Percentiles rank a stretch among this genome's conserved stretches.
Conservation (phyloP, 1,140 invertebrate species). For the Mamestra configurata region DNA sequence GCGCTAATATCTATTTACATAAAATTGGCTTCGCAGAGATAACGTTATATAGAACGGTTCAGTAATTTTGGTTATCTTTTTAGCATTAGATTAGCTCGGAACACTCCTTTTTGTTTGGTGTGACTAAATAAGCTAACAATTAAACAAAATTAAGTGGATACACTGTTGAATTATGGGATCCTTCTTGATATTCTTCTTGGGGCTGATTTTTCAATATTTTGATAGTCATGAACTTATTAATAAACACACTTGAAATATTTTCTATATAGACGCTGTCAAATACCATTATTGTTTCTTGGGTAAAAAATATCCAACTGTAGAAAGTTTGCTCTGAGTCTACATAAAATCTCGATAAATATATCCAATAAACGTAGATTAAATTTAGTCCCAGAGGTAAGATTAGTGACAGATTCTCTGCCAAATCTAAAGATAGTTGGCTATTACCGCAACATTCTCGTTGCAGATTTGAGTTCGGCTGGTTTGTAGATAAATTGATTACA, state of each 20-base stretch:
- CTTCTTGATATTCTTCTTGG: no score
- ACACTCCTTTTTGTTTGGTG: no score
- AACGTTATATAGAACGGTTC: not conserved
- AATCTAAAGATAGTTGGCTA: slow-evolving; percentile 29
- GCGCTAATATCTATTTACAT: not conserved
- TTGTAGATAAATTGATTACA: slow-evolving; percentile 32
- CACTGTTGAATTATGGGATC: no score
- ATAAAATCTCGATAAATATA: not conserved
- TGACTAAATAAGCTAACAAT: no score
- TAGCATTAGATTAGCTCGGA: no score
- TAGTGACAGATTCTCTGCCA: slow-evolving; percentile 40
- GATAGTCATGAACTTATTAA: no score
- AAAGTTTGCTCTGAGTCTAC: not conserved
- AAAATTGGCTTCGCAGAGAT: not conserved
- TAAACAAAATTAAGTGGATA: no score
- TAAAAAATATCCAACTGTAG: no score
- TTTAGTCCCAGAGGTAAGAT: not conserved
- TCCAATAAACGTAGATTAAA: not conserved
- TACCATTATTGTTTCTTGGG: no score
- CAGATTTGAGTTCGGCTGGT: slow-evolving; percentile 23
- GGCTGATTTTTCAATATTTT: no score
- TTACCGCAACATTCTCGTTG: slow-evolving; percentile 30
- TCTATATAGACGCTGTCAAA: no score
- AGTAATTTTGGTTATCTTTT: not conserved
- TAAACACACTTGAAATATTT: no score